Conservation (phyloP, 2,797 vertebrate species). For the Brotula barbata region DNA sequence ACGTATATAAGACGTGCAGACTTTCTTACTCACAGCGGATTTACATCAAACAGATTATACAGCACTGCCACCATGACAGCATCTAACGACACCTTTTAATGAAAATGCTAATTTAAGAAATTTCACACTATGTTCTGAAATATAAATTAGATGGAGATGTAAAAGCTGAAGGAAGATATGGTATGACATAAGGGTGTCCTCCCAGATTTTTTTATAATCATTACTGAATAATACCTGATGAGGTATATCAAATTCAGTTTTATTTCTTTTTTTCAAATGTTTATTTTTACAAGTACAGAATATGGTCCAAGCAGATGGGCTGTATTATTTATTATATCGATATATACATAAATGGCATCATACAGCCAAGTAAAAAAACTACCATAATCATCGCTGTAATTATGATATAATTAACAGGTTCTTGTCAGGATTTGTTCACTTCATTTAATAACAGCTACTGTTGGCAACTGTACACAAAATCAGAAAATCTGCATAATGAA, state of each 20-base stretch:
- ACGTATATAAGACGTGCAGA: slow-evolving; percentile 61
- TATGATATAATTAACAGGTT: background rate
- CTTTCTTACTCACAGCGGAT: slow-evolving; percentile 61
- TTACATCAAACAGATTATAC: slow-evolving; percentile 72
- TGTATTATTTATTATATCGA: no score
- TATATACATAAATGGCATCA: background rate
- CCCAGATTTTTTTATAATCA: slow-evolving; percentile 25
- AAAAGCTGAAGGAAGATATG: slow-evolving; percentile 22
- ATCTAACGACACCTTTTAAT: slow-evolving; percentile 76
- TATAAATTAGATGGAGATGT: slow-evolving; percentile 49
- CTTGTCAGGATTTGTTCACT: background rate
- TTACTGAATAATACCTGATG: slow-evolving; percentile 6
- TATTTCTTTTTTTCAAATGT: background rate
- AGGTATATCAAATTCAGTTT: background rate
- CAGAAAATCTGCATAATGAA: no score
- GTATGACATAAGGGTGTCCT: slow-evolving; percentile 21
- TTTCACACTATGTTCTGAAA: slow-evolving; percentile 59
- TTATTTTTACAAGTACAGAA: background rate
- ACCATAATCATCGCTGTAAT: no score
- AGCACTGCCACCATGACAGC: slow-evolving; percentile 65
- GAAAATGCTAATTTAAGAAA: slow-evolving; percentile 76
- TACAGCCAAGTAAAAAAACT: background rate
- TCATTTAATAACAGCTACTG: no score
- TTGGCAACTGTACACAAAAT: no score
- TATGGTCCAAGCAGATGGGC: background rate